phyloP scores from a whole-genome alignment of 2,113 vertebrate species.

The Vireo altiloquus region DNA sequence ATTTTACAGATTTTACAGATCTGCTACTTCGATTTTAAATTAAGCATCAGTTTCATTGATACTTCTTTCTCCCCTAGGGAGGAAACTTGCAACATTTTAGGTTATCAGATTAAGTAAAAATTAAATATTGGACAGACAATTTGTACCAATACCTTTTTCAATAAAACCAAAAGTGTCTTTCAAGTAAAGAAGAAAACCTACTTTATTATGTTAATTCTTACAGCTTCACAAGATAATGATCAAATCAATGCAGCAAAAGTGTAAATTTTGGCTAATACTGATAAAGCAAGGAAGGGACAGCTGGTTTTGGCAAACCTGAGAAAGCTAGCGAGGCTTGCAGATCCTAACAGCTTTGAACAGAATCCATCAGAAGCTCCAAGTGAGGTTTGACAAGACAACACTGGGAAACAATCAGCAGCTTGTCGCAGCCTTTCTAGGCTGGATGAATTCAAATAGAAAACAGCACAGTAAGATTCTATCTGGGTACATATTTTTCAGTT shows the following conservation, averaged over 20 bases:
- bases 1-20: background rate
- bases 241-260: background rate
- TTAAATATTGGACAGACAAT: slow-evolving; percentile 11
- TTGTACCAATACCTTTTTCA: background rate
- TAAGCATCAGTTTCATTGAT: background rate
- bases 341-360: background rate
- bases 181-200: background rate
- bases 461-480: background rate
- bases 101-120: background rate
- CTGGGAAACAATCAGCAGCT: slow-evolving; percentile 19
- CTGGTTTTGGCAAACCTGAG: background rate
- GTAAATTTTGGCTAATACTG: background rate
- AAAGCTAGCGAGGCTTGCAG: background rate
- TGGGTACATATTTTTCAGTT: slow-evolving; percentile 8
- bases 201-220: background rate
- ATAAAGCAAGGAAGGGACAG: background rate
- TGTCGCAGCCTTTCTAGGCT: background rate
- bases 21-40: background rate
- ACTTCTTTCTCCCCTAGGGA: background rate
- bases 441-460: slow-evolving; percentile 37
- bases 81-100: background rate
- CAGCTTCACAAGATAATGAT: background rate
- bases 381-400: background rate
- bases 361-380: background rate
- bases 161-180: background rate